phyloP scores from a whole-genome alignment of 2,113 vertebrate species.

The Centropus bengalensis region DNA sequence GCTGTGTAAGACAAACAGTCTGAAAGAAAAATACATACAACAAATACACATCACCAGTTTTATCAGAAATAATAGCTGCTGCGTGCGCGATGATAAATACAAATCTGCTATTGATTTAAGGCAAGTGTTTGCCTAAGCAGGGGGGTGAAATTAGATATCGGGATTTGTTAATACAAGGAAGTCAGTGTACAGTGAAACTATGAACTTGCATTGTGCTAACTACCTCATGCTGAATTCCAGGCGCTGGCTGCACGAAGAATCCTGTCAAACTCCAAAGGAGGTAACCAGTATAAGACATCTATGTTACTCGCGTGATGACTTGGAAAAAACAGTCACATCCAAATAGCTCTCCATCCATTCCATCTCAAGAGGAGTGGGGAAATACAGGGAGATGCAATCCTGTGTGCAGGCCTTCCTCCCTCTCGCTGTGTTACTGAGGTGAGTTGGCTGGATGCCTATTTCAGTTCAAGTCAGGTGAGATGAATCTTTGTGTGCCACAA shows the following conservation, averaged over 20 bases:
- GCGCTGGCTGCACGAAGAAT: background rate
- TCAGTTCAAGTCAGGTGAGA: conserved; percentile 3
- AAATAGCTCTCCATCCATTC: background rate
- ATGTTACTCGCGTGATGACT: background rate
- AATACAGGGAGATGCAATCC: background rate
- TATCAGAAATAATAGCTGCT: background rate
- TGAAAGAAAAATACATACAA: conserved; percentile 63
- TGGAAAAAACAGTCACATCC: background rate
- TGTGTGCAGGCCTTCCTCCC: background rate
- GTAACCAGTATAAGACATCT: background rate
- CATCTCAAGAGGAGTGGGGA: background rate
- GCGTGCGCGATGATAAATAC: background rate
- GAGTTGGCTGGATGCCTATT: background rate
- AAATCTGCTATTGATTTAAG: background rate
- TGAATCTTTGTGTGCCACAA: background rate
- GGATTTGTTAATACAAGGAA: background rate
- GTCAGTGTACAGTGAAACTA: background rate
- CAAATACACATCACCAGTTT: background rate
- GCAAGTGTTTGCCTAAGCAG: background rate
- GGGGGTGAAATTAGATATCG: background rate
- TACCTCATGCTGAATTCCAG: background rate
- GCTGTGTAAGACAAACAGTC: conserved; percentile 91
- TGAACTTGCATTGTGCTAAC: background rate
- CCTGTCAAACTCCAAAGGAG: background rate
- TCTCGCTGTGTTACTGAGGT: background rate